These are phyloP conservation scores for Piezodorus guildinii DNA, from an alignment of 1,140 invertebrate species.

Conservation along the genomic window DNA sequence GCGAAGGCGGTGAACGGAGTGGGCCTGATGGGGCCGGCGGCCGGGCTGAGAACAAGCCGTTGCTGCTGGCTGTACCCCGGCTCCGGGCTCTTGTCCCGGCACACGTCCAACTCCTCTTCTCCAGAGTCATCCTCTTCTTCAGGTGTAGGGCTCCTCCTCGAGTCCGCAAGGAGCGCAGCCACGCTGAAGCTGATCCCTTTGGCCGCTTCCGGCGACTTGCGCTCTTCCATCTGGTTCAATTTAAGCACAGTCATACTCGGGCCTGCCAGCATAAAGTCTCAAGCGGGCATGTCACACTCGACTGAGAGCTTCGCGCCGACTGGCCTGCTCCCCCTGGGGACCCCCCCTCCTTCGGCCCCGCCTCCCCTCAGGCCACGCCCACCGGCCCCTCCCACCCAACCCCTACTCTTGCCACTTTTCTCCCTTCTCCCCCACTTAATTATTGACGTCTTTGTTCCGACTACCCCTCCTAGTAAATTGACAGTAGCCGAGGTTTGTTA, in stretches of 20 bases:
- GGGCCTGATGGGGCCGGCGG: slow-evolving; percentile 30
- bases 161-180: slow-evolving; percentile 38
- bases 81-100: slow-evolving; percentile 18
- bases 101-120: slow-evolving; percentile 24
- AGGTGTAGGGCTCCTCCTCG: slow-evolving; percentile 21
- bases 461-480: slow-evolving; percentile 11
- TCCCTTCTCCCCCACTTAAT: slow-evolving; percentile 10
- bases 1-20: slow-evolving; percentile 31
- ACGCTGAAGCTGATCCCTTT: slow-evolving; percentile 40
- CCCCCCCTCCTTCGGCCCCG: slow-evolving; percentile 2
- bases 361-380: not conserved
- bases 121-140: slow-evolving; percentile 11
- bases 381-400: not conserved
- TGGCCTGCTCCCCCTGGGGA: not conserved
- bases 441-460: slow-evolving; percentile 11
- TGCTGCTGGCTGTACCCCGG: slow-evolving; percentile 22
- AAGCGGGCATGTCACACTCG: not conserved
- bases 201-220: slow-evolving; percentile 27
- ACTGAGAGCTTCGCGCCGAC: not conserved
- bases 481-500: slow-evolving; percentile 12
- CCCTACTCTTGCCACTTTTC: not conserved
- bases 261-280: slow-evolving; percentile 23
- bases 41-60: slow-evolving; percentile 15
- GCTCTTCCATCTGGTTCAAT: slow-evolving; percentile 11
- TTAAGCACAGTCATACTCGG: slow-evolving; percentile 24